Evolutionary conservation across 2,888 invertebrate species (phyloP), one percentile per base, ranked within the genome.

Genomic region (Orthonevra nobilis): DNA sequence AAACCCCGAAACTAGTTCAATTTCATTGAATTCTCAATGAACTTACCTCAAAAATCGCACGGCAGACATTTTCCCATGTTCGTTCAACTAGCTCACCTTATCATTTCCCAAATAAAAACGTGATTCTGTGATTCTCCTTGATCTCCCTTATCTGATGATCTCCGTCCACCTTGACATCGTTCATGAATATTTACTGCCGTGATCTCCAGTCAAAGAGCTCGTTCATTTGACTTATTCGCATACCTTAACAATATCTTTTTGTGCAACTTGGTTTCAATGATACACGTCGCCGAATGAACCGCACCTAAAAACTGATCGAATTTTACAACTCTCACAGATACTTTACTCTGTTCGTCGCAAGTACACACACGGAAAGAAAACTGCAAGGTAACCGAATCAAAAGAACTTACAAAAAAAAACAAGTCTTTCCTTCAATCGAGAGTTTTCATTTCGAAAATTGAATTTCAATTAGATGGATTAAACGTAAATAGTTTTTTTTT

Each of bases 381-480:
- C 17, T 46, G 54, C 63, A 72, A 72, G 54, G 70, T 46, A 54
- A 52, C 20, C 9, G 15, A 54, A 52, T 38, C 63, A 63, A 63
- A 32, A 46, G 70, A 38, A 58, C 32, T 20, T 63, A 26, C 23
- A 23, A 32, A 58, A 58, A 26, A 54, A 46, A 40, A 30, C 19
- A 50, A 63, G 63, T 63, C 46, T 54, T 70, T 14, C 70, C 70
- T 63, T 63, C 63, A 38, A 46, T 54, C 40, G 54, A 42, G 7
- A 6, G 4, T 28, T 56, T 56, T 4, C 5, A 4, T 23, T 23
- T 23, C 23, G 23, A 23, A 23, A 23, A 23, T 23, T 23, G 23
- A 23, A 23, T 4, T 23, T 4, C 23, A 23, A 4, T 23, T 23
- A 4, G 4, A 32, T 32, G 10, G 32, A 9, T 1, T n/a, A 26